Base-by-base conservation (phyloP, 2,888 invertebrate species). In the Callyntrura sp. region DNA sequence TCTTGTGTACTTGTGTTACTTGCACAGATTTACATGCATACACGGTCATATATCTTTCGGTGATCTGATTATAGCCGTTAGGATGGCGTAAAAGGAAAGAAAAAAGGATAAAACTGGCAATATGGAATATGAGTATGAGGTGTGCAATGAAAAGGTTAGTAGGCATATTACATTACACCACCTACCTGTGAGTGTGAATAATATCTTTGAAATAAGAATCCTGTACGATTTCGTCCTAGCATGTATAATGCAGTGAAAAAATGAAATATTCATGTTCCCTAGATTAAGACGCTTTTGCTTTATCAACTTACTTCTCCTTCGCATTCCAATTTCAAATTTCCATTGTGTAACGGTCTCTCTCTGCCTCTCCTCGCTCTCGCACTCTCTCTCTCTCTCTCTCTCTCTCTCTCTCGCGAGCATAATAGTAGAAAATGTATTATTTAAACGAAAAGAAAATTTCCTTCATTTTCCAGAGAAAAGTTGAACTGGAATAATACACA, bases 301-400 rank as follows among this genome's bases (percentile, higher is more conserved):
- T 43, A 68, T 68, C 65, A 65, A 17, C 68, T 43, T n/a, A 14
- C 57, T 68, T 68, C 68, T 43, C 43, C 68, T 17, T 9, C 17
- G 43, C 43, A 68, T 68, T 65, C 65, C 65, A 65, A 14, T 35
- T 17, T 68, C 68, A 28, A 43, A 51, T 51, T 68, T 68, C 68
- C 35, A 28, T 65, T 5, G 8, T 43, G 17, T 4, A 43, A 51
- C 51, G 51, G 1, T 14, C 14, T 51, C 51, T 14, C 51, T 11
- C 14, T 57, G 2, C n/a, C 5, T 57, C 17, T 57, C 57, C 9
- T n/a, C n/a, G n/a, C 17, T 4, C 17, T 57, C n/a, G 4, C 14
- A n/a, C n/a, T n/a, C n/a, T n/a, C n/a, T n/a, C n/a, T n/a, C 14
- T 14, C 14, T 51, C 51, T 14, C 51, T 11, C 14, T 57, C 17